phyloP scores from a whole-genome alignment of 2,888 invertebrate species.

The Caenorhabditis sinica region DNA sequence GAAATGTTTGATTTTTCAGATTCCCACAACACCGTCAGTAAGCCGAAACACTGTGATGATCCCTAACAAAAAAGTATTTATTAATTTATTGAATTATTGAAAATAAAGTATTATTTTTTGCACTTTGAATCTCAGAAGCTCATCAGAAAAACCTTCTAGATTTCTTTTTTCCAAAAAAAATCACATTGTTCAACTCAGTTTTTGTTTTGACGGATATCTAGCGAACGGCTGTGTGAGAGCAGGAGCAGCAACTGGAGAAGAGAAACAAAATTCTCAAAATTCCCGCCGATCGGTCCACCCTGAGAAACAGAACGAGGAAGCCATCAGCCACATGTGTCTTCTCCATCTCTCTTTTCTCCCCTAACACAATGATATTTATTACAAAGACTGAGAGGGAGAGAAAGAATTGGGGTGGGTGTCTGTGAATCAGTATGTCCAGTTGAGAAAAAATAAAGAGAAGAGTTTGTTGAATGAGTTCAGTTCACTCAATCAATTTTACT shows the following conservation, averaged over 20 bases:
- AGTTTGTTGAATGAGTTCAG: slow-evolving; percentile 41
- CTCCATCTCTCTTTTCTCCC: slow-evolving; percentile 4
- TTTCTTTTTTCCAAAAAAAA: not conserved
- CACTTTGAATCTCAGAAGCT: not conserved
- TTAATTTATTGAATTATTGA: not conserved
- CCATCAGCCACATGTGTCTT: slow-evolving; percentile 36
- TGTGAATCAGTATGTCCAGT: slow-evolving; percentile 28
- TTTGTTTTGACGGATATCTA: slow-evolving; percentile 27
- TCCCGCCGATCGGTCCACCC: slow-evolving; percentile 25
- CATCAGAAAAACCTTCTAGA: not conserved
- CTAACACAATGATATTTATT: slow-evolving; percentile 54
- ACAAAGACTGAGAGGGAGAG: slow-evolving; percentile 14
- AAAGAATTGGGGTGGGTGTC: not conserved
- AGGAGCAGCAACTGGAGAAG: not conserved
- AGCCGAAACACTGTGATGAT: not conserved
- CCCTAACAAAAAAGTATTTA: not conserved
- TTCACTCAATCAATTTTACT: slow-evolving; percentile 40
- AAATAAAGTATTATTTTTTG: not conserved
- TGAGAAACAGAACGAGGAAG: slow-evolving; percentile 9
- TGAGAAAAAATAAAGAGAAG: too few species aligned
- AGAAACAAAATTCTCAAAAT: slow-evolving; percentile 55
- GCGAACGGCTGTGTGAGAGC: slow-evolving; percentile 2
- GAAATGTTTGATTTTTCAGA: slow-evolving; percentile 14
- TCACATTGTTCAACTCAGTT: not conserved
- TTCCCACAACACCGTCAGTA: slow-evolving; percentile 51